A percentile compares a stretch with the other conserved stretches of the same genome.
Evolutionary conservation across 2,797 vertebrate species (phyloP).

Genomic region (Apogon talboti): DNA sequence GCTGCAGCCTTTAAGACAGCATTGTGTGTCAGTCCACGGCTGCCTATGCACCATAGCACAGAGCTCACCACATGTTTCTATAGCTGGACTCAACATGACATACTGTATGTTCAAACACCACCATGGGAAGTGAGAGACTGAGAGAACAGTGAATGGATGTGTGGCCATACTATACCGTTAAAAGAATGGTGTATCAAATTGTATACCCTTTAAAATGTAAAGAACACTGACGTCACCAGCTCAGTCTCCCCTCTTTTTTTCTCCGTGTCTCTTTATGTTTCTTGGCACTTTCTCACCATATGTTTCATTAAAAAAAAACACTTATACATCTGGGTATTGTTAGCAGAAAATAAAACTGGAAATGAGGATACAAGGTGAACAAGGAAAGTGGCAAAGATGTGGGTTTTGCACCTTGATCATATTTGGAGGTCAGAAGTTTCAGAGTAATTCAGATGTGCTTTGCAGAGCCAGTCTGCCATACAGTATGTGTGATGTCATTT

Average conservation of each 20-base stretch:
- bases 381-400: conserved; percentile 42
- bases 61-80: conserved; percentile 51
- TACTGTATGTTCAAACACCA: conserved; percentile 61
- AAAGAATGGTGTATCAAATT: conserved; percentile 59
- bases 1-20: conserved; percentile 57
- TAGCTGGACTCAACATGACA: conserved; percentile 59
- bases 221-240: conserved; percentile 42
- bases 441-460: conserved; percentile 33
- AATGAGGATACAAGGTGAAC: conserved; percentile 56
- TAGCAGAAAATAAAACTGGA: conserved; percentile 73
- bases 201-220: conserved; percentile 51
- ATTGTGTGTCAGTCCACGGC: conserved; percentile 54
- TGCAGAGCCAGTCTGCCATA: conserved; percentile 10
- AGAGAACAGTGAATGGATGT: conserved; percentile 25
- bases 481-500: not conserved
- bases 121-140: conserved; percentile 43
- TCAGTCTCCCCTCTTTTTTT: conserved; percentile 37
- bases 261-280: conserved; percentile 24
- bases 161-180: conserved; percentile 21
- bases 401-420: conserved; percentile 57
- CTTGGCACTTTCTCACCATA: conserved; percentile 44
- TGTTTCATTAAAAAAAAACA: conserved; percentile 56
- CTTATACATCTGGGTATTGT: conserved; percentile 72
- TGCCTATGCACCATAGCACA: conserved; percentile 24
- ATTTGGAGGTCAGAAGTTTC: conserved; percentile 59